Percentiles rank a stretch among this genome's conserved stretches.
Evolutionary conservation across 2,113 vertebrate species (phyloP).

Genomic region (Chiloscyllium plagiosum): DNA sequence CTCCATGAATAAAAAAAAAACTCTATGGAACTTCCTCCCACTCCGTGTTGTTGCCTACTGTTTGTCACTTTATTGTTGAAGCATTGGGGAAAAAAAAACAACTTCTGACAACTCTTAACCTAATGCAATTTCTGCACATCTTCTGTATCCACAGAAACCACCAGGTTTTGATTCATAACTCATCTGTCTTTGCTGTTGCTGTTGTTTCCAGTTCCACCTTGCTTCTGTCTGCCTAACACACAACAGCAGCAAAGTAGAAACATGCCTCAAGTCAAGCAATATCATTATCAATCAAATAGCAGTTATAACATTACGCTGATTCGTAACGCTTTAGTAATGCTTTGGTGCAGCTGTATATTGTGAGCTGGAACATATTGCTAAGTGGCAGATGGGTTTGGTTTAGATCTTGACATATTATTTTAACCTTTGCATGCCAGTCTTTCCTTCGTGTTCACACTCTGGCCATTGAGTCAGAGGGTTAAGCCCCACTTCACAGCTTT

Average conservation of each 20-base stretch:
- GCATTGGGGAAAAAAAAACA: not conserved
- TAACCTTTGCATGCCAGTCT: not conserved
- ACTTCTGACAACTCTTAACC: not conserved
- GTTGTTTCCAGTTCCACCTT: not conserved
- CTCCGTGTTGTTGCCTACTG: not conserved
- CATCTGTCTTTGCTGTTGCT: not conserved
- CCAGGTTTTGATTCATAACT: not conserved
- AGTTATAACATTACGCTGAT: not conserved
- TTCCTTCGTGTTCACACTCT: not conserved
- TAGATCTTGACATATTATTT: not conserved
- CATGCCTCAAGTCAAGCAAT: not conserved
- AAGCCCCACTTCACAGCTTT: not conserved
- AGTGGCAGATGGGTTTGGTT: not conserved
- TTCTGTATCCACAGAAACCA: not conserved
- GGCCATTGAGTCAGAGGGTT: not conserved
- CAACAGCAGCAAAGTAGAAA: not conserved
- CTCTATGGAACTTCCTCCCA: not conserved
- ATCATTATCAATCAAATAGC: slow-evolving; percentile 8
- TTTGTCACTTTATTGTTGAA: not conserved
- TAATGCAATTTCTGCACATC: not conserved
- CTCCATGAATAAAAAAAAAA: too few species aligned
- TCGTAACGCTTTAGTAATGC: not conserved
- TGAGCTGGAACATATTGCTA: not conserved
- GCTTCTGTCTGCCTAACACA: not conserved
- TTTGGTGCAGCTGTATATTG: not conserved